Evolutionary conservation across 1,140 invertebrate species (phyloP), one percentile per base, ranked within the genome.

Genomic region (Zaprionus africanus): DNA sequence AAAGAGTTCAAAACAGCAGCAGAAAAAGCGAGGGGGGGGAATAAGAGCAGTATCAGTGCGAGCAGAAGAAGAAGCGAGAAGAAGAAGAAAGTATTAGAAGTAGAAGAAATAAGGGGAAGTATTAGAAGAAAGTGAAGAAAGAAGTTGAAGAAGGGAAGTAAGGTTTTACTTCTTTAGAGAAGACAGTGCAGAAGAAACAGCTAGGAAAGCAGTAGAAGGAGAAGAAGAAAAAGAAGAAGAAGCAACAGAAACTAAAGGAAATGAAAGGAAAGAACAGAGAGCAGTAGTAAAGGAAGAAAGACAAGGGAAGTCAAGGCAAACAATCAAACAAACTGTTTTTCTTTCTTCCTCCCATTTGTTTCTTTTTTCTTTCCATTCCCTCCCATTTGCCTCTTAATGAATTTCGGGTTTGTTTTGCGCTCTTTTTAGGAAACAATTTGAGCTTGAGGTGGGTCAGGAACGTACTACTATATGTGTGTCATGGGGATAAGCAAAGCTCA

Each of bases 271-370:
- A 13, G 4, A 4, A 15, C 4, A 4, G n/a, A 17, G 2, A 3
- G 7, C 3, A 19, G 7, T n/a, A 17, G 41, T 6, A 6, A 7
- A 17, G 36, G 0, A 9, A 17, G 7, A n/a, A 34, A 34, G 9
- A 11, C 31, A 9, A 34, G 4, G 31, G 9, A 34, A 34, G 9
- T 34, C 9, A 34, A 34, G 31, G 28, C 7, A 28, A 6, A 28
- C 28, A 31, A 1, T 9, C n/a, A 46, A 0, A n/a, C n/a, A 17
- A 53, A 77, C 70, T 65, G 77, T 60, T 26, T 67, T 84, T 68
- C 38, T 41, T 60, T 82, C 5, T 22, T 22, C 22, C 22, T 22
- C 22, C 22, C 22, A 22, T 38, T 22, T 59, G 9, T 7, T 41
- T 36, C 7, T 41, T 59, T 79, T 41, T 59, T 79, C 58, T 58